These are phyloP conservation scores for Morphnarchus princeps DNA, from an alignment of 2,113 vertebrate genomes.

Conservation along the genomic window DNA sequence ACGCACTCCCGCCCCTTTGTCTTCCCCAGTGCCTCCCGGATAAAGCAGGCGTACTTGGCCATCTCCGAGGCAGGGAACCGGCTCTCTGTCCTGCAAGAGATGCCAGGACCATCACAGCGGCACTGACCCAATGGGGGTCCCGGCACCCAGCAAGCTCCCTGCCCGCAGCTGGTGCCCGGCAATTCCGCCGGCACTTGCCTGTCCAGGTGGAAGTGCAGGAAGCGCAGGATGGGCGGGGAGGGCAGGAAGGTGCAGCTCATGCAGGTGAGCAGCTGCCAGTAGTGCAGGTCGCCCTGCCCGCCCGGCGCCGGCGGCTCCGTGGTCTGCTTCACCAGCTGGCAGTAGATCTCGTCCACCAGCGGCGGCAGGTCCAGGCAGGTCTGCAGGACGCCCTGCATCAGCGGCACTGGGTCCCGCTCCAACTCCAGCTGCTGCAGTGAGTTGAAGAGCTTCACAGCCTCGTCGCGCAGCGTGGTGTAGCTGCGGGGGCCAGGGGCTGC, in stretches of 20 bases:
- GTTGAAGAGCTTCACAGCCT: conserved; percentile 93
- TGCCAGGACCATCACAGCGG: neutral
- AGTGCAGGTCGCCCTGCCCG: conserved; percentile 82
- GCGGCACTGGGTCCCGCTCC: conserved; percentile 82
- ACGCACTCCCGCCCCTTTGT: conserved; percentile 87
- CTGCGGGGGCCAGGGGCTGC: conserved; percentile 75
- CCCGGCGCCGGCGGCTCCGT: conserved; percentile 73
- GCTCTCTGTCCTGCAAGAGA: conserved; percentile 79
- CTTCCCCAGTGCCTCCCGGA: conserved; percentile 85
- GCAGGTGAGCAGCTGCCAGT: conserved; percentile 98
- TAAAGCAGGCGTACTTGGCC: conserved; percentile 90
- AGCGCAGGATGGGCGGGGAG: conserved; percentile 81
- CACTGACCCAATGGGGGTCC: fast-evolving
- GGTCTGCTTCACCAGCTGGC: conserved; percentile 97
- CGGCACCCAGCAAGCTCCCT: fast-evolving
- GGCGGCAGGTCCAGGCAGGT: conserved; percentile 93
- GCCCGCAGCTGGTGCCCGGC: neutral
- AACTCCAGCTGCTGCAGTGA: conserved; percentile 93
- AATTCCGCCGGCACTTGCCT: conserved; percentile 68
- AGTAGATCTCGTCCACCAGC: conserved; percentile 96
- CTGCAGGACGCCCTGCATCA: conserved; percentile 97
- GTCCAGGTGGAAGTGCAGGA: conserved; percentile 90
- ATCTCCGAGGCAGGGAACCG: conserved; percentile 83
- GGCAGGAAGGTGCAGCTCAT: conserved; percentile 97
- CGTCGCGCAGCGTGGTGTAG: conserved; percentile 88